phyloP scores from a whole-genome alignment of 1,140 invertebrate genomes.

The Lineus longissimus region DNA sequence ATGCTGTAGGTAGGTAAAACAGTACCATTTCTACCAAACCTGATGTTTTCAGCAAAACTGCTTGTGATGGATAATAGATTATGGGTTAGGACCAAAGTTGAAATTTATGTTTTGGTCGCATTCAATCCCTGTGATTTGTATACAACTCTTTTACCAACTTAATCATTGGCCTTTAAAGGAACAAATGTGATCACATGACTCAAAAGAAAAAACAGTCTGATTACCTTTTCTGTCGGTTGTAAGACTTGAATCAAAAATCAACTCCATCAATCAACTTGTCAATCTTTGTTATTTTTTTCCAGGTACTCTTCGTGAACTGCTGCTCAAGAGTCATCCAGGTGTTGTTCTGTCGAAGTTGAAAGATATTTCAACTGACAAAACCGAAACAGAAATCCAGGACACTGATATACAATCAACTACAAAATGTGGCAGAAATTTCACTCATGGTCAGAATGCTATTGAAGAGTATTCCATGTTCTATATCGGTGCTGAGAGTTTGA shows the following conservation, averaged over 20 bases:
- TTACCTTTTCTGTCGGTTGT: too few species aligned
- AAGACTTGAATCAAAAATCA: too few species aligned
- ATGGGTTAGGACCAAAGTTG: too few species aligned
- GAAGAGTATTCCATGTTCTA: conserved; percentile 59
- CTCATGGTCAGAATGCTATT: conserved; percentile 28
- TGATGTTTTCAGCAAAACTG: too few species aligned
- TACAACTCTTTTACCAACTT: too few species aligned
- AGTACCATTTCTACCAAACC: neutral
- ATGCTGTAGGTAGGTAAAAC: conserved; percentile 61
- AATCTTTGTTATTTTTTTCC: neutral
- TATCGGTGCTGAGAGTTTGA: conserved; percentile 57
- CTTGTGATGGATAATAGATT: too few species aligned
- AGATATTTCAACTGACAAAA: neutral
- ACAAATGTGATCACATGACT: too few species aligned
- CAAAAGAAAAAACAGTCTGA: too few species aligned
- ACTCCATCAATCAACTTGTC: too few species aligned
- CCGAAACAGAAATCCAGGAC: neutral
- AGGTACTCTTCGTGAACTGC: neutral
- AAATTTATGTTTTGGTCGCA: too few species aligned
- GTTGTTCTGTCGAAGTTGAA: neutral
- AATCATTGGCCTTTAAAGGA: too few species aligned
- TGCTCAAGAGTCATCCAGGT: neutral
- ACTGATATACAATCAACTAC: conserved; percentile 12
- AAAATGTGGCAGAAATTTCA: conserved; percentile 32
- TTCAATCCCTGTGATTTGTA: too few species aligned